phyloP scores from a whole-genome alignment of 2,113 vertebrate species.

The Siphamia tubifer region DNA sequence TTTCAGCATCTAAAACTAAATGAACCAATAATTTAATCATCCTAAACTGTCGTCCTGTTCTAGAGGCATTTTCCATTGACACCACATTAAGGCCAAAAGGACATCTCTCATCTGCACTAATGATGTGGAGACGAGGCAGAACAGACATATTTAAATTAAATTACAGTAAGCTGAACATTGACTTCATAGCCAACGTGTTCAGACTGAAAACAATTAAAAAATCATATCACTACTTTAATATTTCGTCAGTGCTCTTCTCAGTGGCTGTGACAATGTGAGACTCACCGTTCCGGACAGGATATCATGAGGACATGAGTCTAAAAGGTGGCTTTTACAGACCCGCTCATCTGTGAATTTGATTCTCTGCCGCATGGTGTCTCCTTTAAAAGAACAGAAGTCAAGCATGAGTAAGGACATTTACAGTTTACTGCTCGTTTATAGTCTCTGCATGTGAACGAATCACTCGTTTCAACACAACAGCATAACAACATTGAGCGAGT shows the following conservation, averaged over 20 bases:
- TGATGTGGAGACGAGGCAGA: too few species aligned
- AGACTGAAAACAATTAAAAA: too few species aligned
- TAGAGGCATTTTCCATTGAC: neutral
- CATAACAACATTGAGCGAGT: neutral
- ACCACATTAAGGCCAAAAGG: neutral
- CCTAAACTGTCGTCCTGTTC: neutral
- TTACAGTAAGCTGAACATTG: neutral
- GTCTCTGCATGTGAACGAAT: too few species aligned
- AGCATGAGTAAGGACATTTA: neutral
- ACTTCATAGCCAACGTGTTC: neutral
- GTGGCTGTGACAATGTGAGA: conserved; percentile 28
- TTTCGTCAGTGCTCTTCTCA: too few species aligned
- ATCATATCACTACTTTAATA: too few species aligned
- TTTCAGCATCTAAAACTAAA: neutral
- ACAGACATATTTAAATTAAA: too few species aligned
- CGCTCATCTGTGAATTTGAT: conserved; percentile 98
- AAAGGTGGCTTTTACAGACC: conserved; percentile 98
- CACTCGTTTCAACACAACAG: neutral
- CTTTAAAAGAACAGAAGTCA: conserved; percentile 72
- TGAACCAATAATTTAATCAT: neutral
- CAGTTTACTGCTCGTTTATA: neutral
- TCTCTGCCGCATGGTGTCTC: conserved; percentile 94
- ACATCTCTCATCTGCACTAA: too few species aligned
- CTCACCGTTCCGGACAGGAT: conserved; percentile 97
- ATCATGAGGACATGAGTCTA: conserved; percentile 98